Percentiles rank a stretch among this genome's conserved stretches.
phyloP scores from a whole-genome alignment of 37 sponge, comb jelly and placozoan species.

The Cladorhizidae sp. region DNA sequence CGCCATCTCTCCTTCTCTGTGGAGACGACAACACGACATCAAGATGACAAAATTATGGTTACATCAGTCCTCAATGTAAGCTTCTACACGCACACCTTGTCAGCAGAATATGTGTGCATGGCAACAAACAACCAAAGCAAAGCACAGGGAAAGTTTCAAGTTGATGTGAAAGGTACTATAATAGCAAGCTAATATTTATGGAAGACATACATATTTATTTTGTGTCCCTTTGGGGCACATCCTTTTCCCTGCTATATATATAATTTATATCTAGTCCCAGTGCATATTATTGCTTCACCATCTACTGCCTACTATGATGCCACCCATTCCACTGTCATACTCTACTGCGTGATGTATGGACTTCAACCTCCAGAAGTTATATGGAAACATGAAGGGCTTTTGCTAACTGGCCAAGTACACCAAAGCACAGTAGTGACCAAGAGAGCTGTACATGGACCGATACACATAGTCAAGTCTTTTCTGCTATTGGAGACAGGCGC shows the following conservation, averaged over 20 bases:
- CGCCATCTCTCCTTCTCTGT: neutral
- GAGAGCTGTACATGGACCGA: neutral
- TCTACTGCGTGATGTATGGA: neutral
- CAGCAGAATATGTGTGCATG: conserved; percentile 1
- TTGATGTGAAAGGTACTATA: conserved; percentile 16
- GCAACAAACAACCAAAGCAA: neutral
- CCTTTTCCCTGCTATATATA: neutral
- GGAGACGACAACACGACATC: neutral
- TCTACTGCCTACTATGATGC: neutral
- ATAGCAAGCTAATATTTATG: no score
- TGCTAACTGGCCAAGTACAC: neutral
- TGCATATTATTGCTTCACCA: neutral
- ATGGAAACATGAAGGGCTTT: neutral
- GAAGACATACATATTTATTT: no score
- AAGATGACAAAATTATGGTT: neutral
- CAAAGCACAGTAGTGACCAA: neutral
- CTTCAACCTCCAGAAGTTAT: neutral
- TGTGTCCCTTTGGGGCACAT: no score
- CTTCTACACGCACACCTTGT: neutral
- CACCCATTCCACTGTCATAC: neutral
- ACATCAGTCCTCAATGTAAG: neutral
- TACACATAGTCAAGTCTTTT: neutral
- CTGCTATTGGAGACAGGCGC: neutral
- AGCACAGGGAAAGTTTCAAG: neutral
- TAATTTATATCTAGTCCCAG: neutral